Percentiles rank a stretch among this genome's conserved stretches.
These are phyloP conservation scores for Equus quagga DNA, from an alignment of 2,113 vertebrate genomes.

Conservation along the genomic window DNA sequence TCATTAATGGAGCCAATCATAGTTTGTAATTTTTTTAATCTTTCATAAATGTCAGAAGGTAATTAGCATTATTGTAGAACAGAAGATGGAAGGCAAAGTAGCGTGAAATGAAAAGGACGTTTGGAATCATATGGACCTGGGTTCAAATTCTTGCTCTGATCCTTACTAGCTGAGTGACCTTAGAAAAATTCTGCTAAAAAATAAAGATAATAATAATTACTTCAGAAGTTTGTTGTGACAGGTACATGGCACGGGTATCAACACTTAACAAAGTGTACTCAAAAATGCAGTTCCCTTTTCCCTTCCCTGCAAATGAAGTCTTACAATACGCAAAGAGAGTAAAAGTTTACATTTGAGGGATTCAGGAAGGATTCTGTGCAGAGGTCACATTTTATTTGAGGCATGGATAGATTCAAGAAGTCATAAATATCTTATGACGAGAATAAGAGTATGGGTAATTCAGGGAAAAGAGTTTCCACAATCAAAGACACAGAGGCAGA, in stretches of 20 bases:
- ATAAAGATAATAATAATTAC: not conserved
- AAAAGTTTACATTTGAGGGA: constrained; percentile 1
- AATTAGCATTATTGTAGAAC: not conserved
- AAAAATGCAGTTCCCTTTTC: not conserved
- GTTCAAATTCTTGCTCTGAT: not conserved
- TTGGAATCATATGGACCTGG: not conserved
- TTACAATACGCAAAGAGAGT: not conserved
- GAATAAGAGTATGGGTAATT: not conserved
- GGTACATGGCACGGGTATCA: not conserved
- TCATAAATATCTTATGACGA: constrained; percentile 19
- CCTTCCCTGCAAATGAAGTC: not conserved
- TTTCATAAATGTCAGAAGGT: not conserved
- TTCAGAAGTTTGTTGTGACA: not conserved
- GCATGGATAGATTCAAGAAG: not conserved
- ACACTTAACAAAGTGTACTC: not conserved
- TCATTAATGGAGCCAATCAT: not conserved
- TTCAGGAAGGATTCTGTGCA: not conserved
- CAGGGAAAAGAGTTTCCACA: not conserved
- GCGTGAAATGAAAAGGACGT: not conserved
- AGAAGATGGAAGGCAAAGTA: not conserved
- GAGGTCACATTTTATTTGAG: not conserved
- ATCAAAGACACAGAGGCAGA: constrained; percentile 11
- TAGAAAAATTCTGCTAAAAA: not conserved
- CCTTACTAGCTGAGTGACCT: not conserved
- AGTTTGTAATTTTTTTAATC: not conserved